A percentile compares a stretch with the other conserved stretches of the same genome.
These are phyloP conservation scores for Yponomeuta sedellus DNA, from an alignment of 2,888 invertebrate species.

Conservation along the genomic window DNA sequence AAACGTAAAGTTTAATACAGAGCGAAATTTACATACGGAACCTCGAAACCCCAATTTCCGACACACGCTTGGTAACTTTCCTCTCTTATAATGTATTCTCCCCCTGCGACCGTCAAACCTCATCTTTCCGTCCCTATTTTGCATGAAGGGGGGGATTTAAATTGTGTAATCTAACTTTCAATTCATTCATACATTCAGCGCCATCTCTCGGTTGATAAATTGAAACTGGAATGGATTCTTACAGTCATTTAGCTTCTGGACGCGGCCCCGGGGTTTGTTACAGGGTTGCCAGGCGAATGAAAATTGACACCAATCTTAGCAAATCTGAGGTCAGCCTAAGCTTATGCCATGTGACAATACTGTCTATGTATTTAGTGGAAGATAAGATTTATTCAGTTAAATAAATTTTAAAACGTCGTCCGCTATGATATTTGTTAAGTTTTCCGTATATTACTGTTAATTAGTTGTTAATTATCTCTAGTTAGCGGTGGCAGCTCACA, in stretches of 20 bases:
- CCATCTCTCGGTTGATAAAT: constrained; percentile 73
- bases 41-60: constrained; percentile 60
- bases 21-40: neutral
- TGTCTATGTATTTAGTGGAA: too few relatives aligned
- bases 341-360: too few relatives aligned
- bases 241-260: constrained; percentile 56
- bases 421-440: too few relatives aligned
- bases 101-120: constrained; percentile 59
- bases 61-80: constrained; percentile 37
- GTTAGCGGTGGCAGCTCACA: too few relatives aligned
- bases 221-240: constrained; percentile 67
- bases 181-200: constrained; percentile 76
- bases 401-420: too few relatives aligned
- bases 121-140: constrained; percentile 74
- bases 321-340: too few relatives aligned
- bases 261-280: constrained; percentile 21
- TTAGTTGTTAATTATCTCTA: too few relatives aligned
- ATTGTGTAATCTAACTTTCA: constrained; percentile 77
- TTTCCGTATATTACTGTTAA: too few relatives aligned
- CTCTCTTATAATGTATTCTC: constrained; percentile 62
- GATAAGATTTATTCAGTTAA: too few relatives aligned
- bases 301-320: too few relatives aligned
- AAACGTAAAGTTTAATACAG: too few relatives aligned
- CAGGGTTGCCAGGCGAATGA: neutral
- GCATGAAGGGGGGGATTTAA: constrained; percentile 75